Percentiles rank a stretch among this genome's conserved stretches.
phyloP scores from a whole-genome alignment of 2,888 invertebrate genomes.

The Kuschelorhynchus macadamiae region DNA sequence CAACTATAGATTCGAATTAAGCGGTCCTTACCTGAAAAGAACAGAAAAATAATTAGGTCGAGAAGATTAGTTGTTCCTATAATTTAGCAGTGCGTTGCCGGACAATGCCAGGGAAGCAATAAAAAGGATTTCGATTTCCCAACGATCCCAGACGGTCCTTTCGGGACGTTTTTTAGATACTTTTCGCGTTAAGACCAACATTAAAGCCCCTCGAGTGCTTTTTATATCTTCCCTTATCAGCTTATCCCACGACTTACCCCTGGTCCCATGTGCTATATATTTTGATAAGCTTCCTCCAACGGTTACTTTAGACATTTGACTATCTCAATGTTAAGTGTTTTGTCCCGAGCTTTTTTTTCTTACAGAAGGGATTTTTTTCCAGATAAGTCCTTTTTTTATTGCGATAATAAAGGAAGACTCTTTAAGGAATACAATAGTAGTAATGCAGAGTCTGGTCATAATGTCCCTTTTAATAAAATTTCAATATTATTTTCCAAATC shows the following conservation, averaged over 20 bases:
- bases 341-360: slow-evolving; percentile 13
- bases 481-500: too few species aligned
- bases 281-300: slow-evolving; percentile 37
- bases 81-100: slow-evolving; percentile 21
- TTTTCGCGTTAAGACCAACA: slow-evolving; percentile 38
- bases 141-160: slow-evolving; percentile 32
- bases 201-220: slow-evolving; percentile 38
- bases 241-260: slow-evolving; percentile 43
- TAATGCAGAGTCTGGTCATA: too few species aligned
- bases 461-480: too few species aligned
- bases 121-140: slow-evolving; percentile 37
- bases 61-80: slow-evolving; percentile 12
- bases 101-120: slow-evolving; percentile 27
- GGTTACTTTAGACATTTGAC: slow-evolving; percentile 28
- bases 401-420: too few species aligned
- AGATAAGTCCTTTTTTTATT: too few species aligned
- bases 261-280: slow-evolving; percentile 39
- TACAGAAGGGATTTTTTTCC: too few species aligned
- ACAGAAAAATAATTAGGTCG: slow-evolving; percentile 13
- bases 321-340: slow-evolving; percentile 36
- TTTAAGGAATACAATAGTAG: too few species aligned
- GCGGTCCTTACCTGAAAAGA: slow-evolving; percentile 19
- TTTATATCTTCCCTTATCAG: slow-evolving; percentile 45
- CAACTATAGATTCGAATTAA: background rate
- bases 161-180: slow-evolving; percentile 36